phyloP scores from a whole-genome alignment of 2,797 vertebrate genomes.

The Brachymystax lenok region DNA sequence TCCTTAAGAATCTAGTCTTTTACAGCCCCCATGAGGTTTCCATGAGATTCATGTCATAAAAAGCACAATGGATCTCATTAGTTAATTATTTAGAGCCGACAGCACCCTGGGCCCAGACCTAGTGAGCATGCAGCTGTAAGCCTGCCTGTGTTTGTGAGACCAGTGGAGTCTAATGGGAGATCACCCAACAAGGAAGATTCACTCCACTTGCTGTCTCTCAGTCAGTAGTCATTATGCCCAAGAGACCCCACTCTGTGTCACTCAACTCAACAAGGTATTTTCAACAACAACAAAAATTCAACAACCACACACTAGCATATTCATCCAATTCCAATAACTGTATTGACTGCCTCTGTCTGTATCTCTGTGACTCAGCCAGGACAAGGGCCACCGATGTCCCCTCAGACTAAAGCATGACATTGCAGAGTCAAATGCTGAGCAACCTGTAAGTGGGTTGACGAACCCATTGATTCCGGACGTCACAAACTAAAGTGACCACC shows the following conservation, averaged over 20 bases:
- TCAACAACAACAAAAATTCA: too few species aligned
- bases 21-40: constrained; percentile 27
- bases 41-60: constrained; percentile 28
- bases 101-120: constrained; percentile 15
- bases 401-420: not conserved
- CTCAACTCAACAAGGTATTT: not conserved
- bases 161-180: constrained; percentile 44
- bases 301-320: not conserved
- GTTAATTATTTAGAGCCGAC: constrained; percentile 32
- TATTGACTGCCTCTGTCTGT: not conserved
- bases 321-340: not conserved
- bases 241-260: not conserved
- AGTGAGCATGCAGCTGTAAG: constrained; percentile 22
- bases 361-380: not conserved
- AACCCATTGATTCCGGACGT: not conserved
- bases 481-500: not conserved
- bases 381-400: not conserved
- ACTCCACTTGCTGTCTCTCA: constrained; percentile 49
- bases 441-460: not conserved
- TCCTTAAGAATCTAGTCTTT: too few species aligned
- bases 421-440: not conserved
- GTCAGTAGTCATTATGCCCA: not conserved
- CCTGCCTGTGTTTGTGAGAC: constrained; percentile 28
- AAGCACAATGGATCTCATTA: constrained; percentile 44
- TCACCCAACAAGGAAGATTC: constrained; percentile 46